Conservation (phyloP, 1,140 invertebrate genomes). For the Pristionchus pacificus region DNA sequence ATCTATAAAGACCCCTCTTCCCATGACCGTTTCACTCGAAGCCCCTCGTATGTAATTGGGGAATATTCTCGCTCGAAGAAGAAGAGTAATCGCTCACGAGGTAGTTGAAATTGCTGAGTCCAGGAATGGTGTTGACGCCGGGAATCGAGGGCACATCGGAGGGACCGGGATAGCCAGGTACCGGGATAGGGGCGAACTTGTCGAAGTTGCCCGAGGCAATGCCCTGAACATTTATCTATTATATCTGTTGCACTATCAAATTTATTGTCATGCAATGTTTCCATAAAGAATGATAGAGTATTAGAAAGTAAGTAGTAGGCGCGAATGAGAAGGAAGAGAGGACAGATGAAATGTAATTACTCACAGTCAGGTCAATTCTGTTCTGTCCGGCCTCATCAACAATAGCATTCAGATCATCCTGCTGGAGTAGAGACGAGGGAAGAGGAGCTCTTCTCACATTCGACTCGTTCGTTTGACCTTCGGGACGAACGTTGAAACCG, state of each 20-base stretch:
- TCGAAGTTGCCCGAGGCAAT: slow-evolving; percentile 53
- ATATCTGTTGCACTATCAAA: too few species aligned
- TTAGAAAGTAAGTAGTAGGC: too few species aligned
- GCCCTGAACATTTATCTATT: slow-evolving; percentile 52
- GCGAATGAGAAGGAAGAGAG: too few species aligned
- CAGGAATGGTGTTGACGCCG: slow-evolving; percentile 56
- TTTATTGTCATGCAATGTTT: too few species aligned
- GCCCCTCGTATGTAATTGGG: neutral
- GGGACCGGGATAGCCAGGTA: slow-evolving; percentile 55
- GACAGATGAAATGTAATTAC: neutral
- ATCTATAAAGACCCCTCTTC: slow-evolving; percentile 16
- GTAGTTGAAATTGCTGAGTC: slow-evolving; percentile 57
- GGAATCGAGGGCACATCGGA: slow-evolving; percentile 51
- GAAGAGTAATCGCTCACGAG: slow-evolving; percentile 30
- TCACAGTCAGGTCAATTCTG: slow-evolving; percentile 19
- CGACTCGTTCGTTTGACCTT: slow-evolving; percentile 11
- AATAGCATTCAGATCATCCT: slow-evolving; percentile 26
- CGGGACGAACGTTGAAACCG: slow-evolving; percentile 15
- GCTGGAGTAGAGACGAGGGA: slow-evolving; percentile 24
- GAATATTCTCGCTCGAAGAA: neutral
- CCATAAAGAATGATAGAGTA: too few species aligned
- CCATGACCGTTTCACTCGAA: neutral
- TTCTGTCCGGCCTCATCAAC: slow-evolving; percentile 21
- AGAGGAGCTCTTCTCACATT: slow-evolving; percentile 20
- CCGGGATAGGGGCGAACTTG: slow-evolving; percentile 55